phyloP scores from a whole-genome alignment of 2,888 invertebrate genomes.

The Agonum fuliginosum region DNA sequence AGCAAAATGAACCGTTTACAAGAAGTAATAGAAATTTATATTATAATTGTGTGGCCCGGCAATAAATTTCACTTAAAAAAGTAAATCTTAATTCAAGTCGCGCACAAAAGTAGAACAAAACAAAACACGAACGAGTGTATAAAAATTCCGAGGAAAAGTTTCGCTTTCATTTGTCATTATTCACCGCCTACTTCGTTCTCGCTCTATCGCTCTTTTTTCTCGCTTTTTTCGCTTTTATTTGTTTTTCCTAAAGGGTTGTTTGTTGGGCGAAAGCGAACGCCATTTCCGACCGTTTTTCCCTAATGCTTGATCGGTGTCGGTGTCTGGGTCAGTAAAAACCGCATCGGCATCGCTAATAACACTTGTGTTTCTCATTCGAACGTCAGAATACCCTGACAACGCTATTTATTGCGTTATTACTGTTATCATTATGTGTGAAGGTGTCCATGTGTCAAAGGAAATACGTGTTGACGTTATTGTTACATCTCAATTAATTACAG shows the following conservation, averaged over 20 bases:
- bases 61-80: slow-evolving; percentile 54
- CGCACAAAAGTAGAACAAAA: slow-evolving; percentile 31
- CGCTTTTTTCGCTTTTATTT: slow-evolving; percentile 52
- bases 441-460: slow-evolving; percentile 32
- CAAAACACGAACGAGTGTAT: slow-evolving; percentile 47
- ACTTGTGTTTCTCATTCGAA: background rate
- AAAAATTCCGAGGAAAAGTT: slow-evolving; percentile 51
- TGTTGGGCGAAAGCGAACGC: slow-evolving; percentile 47
- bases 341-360: slow-evolving; percentile 26
- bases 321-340: slow-evolving; percentile 4
- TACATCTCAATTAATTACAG: slow-evolving; percentile 31
- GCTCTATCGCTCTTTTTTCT: slow-evolving; percentile 40
- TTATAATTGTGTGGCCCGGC: slow-evolving; percentile 48
- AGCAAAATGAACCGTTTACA: slow-evolving; percentile 50
- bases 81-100: slow-evolving; percentile 51
- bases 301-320: slow-evolving; percentile 50
- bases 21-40: slow-evolving; percentile 53
- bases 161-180: slow-evolving; percentile 57
- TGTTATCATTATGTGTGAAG: background rate
- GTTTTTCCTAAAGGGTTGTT: slow-evolving; percentile 58
- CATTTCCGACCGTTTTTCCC: slow-evolving; percentile 52
- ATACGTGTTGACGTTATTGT: slow-evolving; percentile 43
- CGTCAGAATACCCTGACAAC: background rate
- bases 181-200: slow-evolving; percentile 52
- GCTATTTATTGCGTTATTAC: background rate